Evolutionary conservation across 2,797 vertebrate species (phyloP), one percentile per base, ranked within the genome.

Genomic region (Labroides dimidiatus): DNA sequence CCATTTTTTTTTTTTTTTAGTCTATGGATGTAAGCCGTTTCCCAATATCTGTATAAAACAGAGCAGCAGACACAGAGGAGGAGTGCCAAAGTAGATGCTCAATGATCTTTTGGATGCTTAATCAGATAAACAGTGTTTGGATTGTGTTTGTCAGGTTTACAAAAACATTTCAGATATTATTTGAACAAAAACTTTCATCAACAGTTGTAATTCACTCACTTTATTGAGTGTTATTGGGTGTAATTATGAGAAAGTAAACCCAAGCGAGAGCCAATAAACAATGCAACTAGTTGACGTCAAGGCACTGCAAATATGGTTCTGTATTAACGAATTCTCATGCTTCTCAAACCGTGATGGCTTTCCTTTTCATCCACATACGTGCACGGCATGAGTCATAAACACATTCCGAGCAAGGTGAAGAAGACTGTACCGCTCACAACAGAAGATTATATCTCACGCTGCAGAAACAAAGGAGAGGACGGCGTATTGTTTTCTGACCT

Each of bases 401-500:
- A 21, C 55, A 6, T 9, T 11, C 10, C 19, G 24, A 47, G 17
- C 55, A 41, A 43, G 60, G 17, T 37, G 48, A 64, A 39, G 1
- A 0, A 19, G 42, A 24, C 39, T n/a, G 43, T 27, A 19, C 45
- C 4, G 42, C 53, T 15, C 27, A 37, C 39, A 37, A 67, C 1
- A 30, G 43, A 19, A 58, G 69, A 54, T 55, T 42, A 23, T 17
- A 61, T 78, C 71, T 51, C n/a, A 1, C 19, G 39, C 45, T 54
- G 30, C 8, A 13, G 59, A 65, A 62, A 75, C 64, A 64, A 75
- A 76, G 60, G 55, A 42, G 27, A 76, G 62, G 47, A 65, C 19
- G 2, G 19, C 4, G 39, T 39, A 39, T 75, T 70, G 55, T 76
- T 13, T 33, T 71, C 36, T 64, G 72, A 76, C 72, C 84, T 85